Percentiles rank a stretch among this genome's conserved stretches.
phyloP scores from a whole-genome alignment of 2,797 vertebrate genomes.

The Lagocephalus sceleratus region DNA sequence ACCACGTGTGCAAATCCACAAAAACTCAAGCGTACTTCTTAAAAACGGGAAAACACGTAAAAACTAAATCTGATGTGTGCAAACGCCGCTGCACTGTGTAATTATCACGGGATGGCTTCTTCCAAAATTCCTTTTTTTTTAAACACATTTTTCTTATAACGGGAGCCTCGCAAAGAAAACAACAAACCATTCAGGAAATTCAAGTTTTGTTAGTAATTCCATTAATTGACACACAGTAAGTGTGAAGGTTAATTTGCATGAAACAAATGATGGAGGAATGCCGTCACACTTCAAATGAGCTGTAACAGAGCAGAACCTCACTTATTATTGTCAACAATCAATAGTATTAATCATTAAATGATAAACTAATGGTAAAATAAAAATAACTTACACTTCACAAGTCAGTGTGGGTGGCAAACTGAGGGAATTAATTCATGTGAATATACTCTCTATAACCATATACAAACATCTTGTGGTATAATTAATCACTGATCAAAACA shows the following conservation, averaged over 20 bases:
- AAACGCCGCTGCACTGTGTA: conserved; percentile 17
- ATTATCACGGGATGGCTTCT: conserved; percentile 11
- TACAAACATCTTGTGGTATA: conserved; percentile 76
- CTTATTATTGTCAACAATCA: conserved; percentile 49
- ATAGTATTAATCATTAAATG: conserved; percentile 45
- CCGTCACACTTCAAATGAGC: conserved; percentile 28
- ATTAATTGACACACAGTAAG: conserved; percentile 9
- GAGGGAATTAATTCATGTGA: conserved; percentile 59
- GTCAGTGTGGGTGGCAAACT: conserved; percentile 44
- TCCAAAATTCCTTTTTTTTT: conserved; percentile 28
- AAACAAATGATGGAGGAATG: conserved; percentile 41
- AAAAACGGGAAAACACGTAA: conserved; percentile 58
- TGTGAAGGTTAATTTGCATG: conserved; percentile 23
- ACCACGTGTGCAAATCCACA: conserved; percentile 77
- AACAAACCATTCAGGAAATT: conserved; percentile 30
- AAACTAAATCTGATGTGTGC: conserved; percentile 42
- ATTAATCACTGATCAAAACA: conserved; percentile 75
- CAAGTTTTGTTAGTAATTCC: conserved; percentile 36
- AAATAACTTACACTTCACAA: conserved; percentile 63
- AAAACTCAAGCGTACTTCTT: conserved; percentile 69
- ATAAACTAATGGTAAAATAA: conserved; percentile 53
- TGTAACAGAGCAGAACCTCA: conserved; percentile 44
- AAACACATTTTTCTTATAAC: conserved; percentile 1
- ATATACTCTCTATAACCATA: conserved; percentile 67
- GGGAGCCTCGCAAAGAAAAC: conserved; percentile 12